Percentiles rank a stretch among this genome's conserved stretches.
These are phyloP conservation scores for Drosophila affinis DNA, from an alignment of 2,888 invertebrate species.

Conservation along the genomic window DNA sequence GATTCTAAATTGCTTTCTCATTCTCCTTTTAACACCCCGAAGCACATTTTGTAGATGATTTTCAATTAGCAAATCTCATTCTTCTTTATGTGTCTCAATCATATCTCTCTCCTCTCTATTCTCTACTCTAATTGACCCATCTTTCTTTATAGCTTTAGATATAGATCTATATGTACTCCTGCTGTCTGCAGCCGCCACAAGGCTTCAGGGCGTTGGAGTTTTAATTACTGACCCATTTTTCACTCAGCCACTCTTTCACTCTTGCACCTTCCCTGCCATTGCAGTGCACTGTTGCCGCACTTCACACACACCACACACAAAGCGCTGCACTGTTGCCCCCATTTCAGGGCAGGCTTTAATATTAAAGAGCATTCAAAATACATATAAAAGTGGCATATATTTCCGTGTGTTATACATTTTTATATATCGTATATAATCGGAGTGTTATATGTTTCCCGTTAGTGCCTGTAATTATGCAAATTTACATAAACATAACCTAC, in stretches of 20 bases:
- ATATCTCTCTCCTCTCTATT: too few relatives aligned
- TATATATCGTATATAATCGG: conserved; percentile 7
- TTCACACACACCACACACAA: conserved; percentile 40
- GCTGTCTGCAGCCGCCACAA: conserved; percentile 10
- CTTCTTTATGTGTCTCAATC: too few relatives aligned
- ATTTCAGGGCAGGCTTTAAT: conserved; percentile 1
- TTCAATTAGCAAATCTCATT: neutral
- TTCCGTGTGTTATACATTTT: neutral
- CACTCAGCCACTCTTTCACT: conserved; percentile 38
- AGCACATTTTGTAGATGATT: neutral
- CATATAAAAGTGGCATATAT: neutral
- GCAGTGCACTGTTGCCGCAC: conserved; percentile 56
- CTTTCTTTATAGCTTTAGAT: conserved; percentile 8
- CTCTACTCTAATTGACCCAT: conserved; percentile 7
- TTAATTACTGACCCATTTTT: conserved; percentile 75
- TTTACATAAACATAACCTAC: conserved; percentile 80
- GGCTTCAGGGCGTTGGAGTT: conserved; percentile 53
- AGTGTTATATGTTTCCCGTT: conserved; percentile 20
- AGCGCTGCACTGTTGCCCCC: conserved; percentile 5
- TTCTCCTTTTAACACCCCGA: neutral
- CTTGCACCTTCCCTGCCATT: conserved; percentile 20
- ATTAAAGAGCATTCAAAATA: neutral
- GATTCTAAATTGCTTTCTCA: neutral
- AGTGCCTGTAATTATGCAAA: conserved; percentile 72
- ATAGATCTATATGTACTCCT: too few relatives aligned